phyloP scores from a whole-genome alignment of 2,888 invertebrate genomes.

The Microctonus aethiopoides region DNA sequence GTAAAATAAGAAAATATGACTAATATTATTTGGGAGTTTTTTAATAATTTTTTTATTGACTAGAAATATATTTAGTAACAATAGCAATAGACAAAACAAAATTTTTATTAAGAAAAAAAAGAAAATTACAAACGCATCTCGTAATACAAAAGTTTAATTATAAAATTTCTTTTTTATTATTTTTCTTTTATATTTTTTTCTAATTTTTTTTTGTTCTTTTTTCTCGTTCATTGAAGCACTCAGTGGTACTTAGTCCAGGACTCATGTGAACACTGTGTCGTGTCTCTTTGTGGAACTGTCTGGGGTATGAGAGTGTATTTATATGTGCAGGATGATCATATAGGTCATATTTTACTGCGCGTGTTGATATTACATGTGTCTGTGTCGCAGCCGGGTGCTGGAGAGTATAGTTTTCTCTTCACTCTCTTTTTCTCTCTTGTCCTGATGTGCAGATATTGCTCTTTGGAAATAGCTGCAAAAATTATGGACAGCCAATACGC shows the following conservation, averaged over 20 bases:
- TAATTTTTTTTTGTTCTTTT: background rate
- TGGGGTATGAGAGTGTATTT: conserved; percentile 1
- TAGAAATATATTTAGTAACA: background rate
- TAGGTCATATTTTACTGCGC: conserved; percentile 7
- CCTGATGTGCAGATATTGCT: conserved; percentile 52
- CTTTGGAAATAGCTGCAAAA: conserved; percentile 63
- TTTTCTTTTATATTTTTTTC: background rate
- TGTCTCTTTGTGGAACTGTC: conserved; percentile 22
- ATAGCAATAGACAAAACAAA: background rate
- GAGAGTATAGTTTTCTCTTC: conserved; percentile 35
- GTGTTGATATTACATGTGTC: background rate
- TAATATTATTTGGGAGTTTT: too few relatives aligned
- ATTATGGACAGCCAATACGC: conserved; percentile 64
- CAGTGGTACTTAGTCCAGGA: conserved; percentile 32
- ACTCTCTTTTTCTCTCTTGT: conserved; percentile 30
- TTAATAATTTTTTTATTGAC: too few relatives aligned
- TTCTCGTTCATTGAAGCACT: conserved; percentile 25
- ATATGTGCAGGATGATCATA: conserved; percentile 12
- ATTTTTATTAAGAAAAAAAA: too few relatives aligned
- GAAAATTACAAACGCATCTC: background rate
- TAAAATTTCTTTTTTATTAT: conserved; percentile 8
- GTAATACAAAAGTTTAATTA: conserved; percentile 30
- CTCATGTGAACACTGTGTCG: conserved; percentile 12
- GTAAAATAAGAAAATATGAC: too few relatives aligned
- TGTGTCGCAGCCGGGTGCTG: conserved; percentile 20